These are phyloP conservation scores for Lithophane socia DNA, from an alignment of 2,888 invertebrate genomes.

Conservation along the genomic window DNA sequence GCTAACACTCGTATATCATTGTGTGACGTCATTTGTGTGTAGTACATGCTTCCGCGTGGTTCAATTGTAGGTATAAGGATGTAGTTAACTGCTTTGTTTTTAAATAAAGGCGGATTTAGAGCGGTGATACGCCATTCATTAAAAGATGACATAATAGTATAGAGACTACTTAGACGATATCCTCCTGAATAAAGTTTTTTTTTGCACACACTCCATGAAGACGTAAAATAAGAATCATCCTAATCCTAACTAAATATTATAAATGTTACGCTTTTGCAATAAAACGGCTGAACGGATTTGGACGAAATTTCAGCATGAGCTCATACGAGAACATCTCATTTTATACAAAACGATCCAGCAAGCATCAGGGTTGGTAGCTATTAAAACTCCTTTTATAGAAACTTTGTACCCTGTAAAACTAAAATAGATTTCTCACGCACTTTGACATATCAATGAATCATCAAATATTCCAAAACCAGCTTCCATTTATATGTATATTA, in stretches of 20 bases:
- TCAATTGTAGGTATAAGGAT: slow-evolving; percentile 27
- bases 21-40: slow-evolving; percentile 56
- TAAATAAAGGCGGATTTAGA: slow-evolving; percentile 7
- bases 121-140: background rate
- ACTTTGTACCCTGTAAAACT: background rate
- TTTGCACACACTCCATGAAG: too few relatives aligned
- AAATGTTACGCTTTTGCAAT: too few relatives aligned
- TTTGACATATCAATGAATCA: slow-evolving; percentile 73
- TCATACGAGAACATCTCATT: too few relatives aligned
- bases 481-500: slow-evolving; percentile 70
- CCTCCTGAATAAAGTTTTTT: background rate
- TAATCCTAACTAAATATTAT: too few relatives aligned
- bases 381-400: background rate
- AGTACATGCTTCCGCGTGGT: slow-evolving; percentile 52
- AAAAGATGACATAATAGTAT: background rate
- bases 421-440: slow-evolving; percentile 58
- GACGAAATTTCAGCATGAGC: too few relatives aligned
- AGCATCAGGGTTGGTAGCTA: background rate
- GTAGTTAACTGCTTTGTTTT: slow-evolving; percentile 13
- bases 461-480: slow-evolving; percentile 69
- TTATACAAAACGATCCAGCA: too few relatives aligned
- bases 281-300: too few relatives aligned
- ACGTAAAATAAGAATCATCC: too few relatives aligned
- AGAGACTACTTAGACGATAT: background rate
- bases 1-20: slow-evolving; percentile 39